Evolutionary conservation across 1,140 invertebrate species (phyloP).

Genomic region (Drosophila ohnishii): DNA sequence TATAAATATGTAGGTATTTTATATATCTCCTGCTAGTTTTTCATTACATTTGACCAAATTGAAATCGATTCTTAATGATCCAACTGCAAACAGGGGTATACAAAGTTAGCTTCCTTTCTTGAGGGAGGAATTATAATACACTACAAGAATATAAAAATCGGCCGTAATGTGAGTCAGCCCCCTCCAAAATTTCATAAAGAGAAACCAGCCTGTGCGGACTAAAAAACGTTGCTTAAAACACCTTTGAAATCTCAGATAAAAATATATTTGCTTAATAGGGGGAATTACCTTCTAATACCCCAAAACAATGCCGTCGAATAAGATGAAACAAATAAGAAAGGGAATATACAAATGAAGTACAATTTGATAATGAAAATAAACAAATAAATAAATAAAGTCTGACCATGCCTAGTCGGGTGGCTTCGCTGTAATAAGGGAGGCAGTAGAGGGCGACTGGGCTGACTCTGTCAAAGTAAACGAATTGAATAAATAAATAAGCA

Average conservation of each 20-base stretch:
- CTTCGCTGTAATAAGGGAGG: conserved; percentile 5
- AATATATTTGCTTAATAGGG: background rate
- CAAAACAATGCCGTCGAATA: background rate
- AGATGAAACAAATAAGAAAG: conserved; percentile 39
- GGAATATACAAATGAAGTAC: conserved; percentile 63
- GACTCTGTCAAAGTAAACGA: conserved; percentile 61
- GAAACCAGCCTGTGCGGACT: background rate
- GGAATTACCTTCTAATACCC: background rate
- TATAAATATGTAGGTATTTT: too few species aligned
- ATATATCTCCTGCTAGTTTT: too few species aligned
- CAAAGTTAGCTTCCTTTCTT: too few species aligned
- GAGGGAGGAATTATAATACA: too few species aligned
- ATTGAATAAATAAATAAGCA: conserved; percentile 68
- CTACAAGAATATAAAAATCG: too few species aligned
- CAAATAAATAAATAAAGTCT: conserved; percentile 56
- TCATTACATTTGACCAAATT: too few species aligned
- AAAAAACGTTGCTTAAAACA: background rate
- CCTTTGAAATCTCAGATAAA: conserved; percentile 1
- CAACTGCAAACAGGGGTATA: too few species aligned
- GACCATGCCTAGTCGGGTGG: conserved; percentile 21
- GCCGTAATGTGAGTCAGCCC: too few species aligned
- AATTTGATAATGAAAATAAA: conserved; percentile 73
- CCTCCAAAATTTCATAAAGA: background rate
- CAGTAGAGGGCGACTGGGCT: conserved; percentile 5
- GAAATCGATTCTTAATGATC: too few species aligned